Evolutionary conservation across 2,797 vertebrate genomes (phyloP), one percentile per base, ranked within the genome.

Genomic region (Microctenopoma lineatum): DNA sequence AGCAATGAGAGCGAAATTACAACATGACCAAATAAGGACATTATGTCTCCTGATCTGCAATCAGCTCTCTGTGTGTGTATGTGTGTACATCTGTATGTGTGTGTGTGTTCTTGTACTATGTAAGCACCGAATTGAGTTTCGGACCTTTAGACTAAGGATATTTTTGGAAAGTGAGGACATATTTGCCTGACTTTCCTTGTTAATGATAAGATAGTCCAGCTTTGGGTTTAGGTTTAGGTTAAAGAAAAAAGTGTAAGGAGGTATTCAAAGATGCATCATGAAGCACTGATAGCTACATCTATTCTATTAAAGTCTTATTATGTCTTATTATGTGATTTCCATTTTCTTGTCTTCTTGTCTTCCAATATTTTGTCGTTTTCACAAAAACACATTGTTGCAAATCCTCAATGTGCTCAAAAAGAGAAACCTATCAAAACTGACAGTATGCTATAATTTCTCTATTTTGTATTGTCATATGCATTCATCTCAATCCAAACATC

Each of bases 11-110:
- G 47, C 57, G 68, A 73, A 77, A 80, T 75, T 60, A 73, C 68
- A 59, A 51, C 18, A 36, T 25, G 45, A 59, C 89, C 84, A 78
- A 83, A 84, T 77, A 90, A 80, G 89, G 89, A 59, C 54, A 81
- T 58, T 46, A 67, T 50, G 76, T 77, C 70, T 84, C 42, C 73
- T 83, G 77, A 78, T 81, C 73, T 75, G 58, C 62, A 62, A 72
- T 75, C 61, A 85, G 70, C 66, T 71, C 73, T 59, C 69, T 68
- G 56, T 68, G 72, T 70, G 57, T 72, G 59, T 47, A 18, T 21
- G 8, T 44, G 34, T 45, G 32, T 39, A 42, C 32, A 7, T 61
- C 5, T 16, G 11, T 27, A 21, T 34, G 34, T 36, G 25, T 52
- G 32, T 54, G 21, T 36, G 12, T 45, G 10, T n/a, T 36, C 26